Conservation (phyloP, 2,888 invertebrate species). For the Neocrepidodera transversa region DNA sequence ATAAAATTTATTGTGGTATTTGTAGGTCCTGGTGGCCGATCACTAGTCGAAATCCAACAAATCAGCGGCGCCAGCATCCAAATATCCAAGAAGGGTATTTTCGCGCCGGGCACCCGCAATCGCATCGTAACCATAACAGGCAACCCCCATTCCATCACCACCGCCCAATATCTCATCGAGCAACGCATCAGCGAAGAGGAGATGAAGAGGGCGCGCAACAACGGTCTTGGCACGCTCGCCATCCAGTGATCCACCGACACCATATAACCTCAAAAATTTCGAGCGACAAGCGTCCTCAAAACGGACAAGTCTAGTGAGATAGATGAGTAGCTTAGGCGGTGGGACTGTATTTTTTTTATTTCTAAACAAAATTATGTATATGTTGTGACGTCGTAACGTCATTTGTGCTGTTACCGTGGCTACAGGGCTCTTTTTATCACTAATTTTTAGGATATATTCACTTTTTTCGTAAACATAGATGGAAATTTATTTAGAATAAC, state of each 20-base stretch:
- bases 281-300: constrained; percentile 20
- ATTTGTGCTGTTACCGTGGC: neutral
- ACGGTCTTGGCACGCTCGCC: constrained; percentile 65
- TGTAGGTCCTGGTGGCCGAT: constrained; percentile 89
- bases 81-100: constrained; percentile 98
- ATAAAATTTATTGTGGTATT: too few species aligned
- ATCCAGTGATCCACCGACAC: constrained; percentile 67
- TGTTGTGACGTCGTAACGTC: neutral
- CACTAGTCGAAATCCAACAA: constrained; percentile 96
- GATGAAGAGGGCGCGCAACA: constrained; percentile 91
- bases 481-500: too few species aligned
- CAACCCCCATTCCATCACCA: constrained; percentile 84
- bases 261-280: constrained; percentile 21
- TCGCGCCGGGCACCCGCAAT: constrained; percentile 96
- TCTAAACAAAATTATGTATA: neutral
- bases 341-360: neutral
- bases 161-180: constrained; percentile 95
- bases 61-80: constrained; percentile 97
- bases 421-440: neutral
- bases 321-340: neutral
- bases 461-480: too few species aligned
- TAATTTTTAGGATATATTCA: too few species aligned
- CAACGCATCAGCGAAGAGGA: constrained; percentile 97
- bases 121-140: constrained; percentile 96
- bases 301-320: neutral